Base-by-base conservation (phyloP, 1,140 invertebrate genomes). In the Acyrthosiphon pisum region DNA sequence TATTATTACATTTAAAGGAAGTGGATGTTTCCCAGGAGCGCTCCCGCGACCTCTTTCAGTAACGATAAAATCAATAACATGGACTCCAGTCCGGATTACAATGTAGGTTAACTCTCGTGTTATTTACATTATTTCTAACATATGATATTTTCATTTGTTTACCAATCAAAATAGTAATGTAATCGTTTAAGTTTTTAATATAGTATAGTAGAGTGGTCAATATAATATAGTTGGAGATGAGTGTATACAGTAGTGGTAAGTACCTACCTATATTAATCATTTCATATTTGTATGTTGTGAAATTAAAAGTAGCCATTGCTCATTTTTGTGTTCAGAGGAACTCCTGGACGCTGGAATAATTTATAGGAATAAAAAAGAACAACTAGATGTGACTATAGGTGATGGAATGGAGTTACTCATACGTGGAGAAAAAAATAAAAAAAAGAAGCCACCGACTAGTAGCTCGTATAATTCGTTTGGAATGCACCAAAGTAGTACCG, bases 381-480 rank as follows among this genome's bases (percentile, higher is more conserved):
- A 98, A 95, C 96, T 98, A 92, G 98, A 98, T 95, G 97, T 98
- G 94, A 97, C 97, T 44, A 98, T 98, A 94, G 97, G 98, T 11
- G 98, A 98, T 95, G 98, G 98, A 88, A 98, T 98, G 97, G 98
- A 98, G 95, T 98, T 98, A 94, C 98, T 97, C 8, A 98, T 98
- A 96, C 97, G 98, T 95, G 98, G 97, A 97, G 96, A 96, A 94
- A 90, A 93, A 56, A 84, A 35, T n/a, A 93, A 93, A 30, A 93
- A 86, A 56, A 93, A 84, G 50, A 93, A 93, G 26, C 91, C 91
- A 20, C 91, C n/a, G 23, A 53, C 91, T 11, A 93, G 91, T 22
- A 93, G 91, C 14, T 93, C 91, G n/a, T 93, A 93, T 41, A 93
- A 93, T 84, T 93, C 91, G 18, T 93, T 84, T 44, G 91, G 91